Conservation (phyloP, 2,797 vertebrate genomes). For the Esox lucius region DNA sequence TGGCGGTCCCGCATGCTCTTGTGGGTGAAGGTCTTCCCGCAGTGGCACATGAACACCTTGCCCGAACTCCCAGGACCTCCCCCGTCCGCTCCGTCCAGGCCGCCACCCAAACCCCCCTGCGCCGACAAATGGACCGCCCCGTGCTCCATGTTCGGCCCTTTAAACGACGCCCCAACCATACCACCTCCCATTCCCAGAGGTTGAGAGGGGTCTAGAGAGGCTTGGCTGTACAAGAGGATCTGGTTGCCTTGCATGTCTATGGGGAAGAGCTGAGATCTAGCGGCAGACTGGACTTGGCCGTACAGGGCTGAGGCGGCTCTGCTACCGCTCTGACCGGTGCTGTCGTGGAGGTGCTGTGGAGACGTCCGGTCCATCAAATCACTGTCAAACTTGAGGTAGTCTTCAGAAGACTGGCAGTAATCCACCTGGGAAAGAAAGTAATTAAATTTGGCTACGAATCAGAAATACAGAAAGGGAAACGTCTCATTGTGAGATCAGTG, state of each 20-base stretch:
- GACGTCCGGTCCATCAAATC: slow-evolving; percentile 74
- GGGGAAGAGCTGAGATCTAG: slow-evolving; percentile 79
- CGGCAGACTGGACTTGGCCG: slow-evolving; percentile 70
- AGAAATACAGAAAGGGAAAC: not conserved
- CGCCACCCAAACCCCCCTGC: slow-evolving; percentile 50
- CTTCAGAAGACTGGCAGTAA: slow-evolving; percentile 90
- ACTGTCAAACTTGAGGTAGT: slow-evolving; percentile 83
- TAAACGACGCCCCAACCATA: slow-evolving; percentile 60
- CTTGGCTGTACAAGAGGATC: slow-evolving; percentile 81
- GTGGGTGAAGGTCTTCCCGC: slow-evolving; percentile 92
- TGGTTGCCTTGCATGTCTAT: slow-evolving; percentile 90
- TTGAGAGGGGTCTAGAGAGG: slow-evolving; percentile 61
- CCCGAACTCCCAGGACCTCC: slow-evolving; percentile 45
- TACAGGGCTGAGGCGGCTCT: slow-evolving; percentile 63
- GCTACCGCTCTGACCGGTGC: slow-evolving; percentile 62
- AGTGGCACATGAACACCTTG: slow-evolving; percentile 93
- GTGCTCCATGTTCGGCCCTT: slow-evolving; percentile 73
- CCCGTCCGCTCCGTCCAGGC: slow-evolving; percentile 58
- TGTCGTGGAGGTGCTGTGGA: slow-evolving; percentile 70
- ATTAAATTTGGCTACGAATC: not conserved
- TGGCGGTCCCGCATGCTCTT: slow-evolving; percentile 93
- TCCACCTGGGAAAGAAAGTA: slow-evolving; percentile 67
- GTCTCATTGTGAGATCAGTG: too few relatives aligned
- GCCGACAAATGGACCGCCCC: slow-evolving; percentile 73
- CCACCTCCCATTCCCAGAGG: slow-evolving; percentile 54